Evolutionary conservation across 2,113 vertebrate species (phyloP).

Genomic region (Apaloderma vittatum): DNA sequence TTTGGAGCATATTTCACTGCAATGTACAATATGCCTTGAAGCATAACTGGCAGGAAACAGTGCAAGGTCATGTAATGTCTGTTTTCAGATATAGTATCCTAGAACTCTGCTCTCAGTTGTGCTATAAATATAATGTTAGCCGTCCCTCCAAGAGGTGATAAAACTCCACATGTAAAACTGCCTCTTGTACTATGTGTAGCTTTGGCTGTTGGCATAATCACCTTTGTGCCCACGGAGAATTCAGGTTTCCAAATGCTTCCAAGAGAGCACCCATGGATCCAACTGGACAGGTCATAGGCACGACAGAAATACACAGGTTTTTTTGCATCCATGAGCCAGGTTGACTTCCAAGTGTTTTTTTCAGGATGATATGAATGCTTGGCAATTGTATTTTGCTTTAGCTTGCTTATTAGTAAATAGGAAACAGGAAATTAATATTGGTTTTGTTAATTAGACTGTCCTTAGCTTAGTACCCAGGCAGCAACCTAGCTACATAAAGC

Average conservation of each 20-base stretch:
- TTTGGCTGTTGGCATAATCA: neutral
- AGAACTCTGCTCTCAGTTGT: neutral
- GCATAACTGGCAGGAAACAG: constrained; percentile 6
- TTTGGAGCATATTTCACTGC: neutral
- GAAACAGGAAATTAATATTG: neutral
- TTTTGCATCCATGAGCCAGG: neutral
- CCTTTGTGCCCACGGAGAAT: neutral
- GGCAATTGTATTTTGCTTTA: neutral
- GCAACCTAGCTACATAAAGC: neutral
- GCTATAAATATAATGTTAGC: neutral
- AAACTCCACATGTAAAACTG: neutral
- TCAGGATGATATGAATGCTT: neutral
- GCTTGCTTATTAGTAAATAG: neutral
- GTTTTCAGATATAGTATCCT: neutral
- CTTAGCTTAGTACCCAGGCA: neutral
- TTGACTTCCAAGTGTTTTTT: neutral
- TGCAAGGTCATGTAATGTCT: neutral
- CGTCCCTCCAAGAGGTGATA: neutral
- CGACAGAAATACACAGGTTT: neutral
- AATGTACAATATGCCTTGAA: neutral
- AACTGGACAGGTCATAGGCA: neutral
- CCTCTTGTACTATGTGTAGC: neutral
- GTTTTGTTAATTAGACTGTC: neutral
- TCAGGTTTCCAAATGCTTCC: neutral
- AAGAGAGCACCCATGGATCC: neutral